A percentile compares a stretch with the other conserved stretches of the same genome.
Conservation (phyloP, 2,888 invertebrate species). For the Erebia ligea region DNA sequence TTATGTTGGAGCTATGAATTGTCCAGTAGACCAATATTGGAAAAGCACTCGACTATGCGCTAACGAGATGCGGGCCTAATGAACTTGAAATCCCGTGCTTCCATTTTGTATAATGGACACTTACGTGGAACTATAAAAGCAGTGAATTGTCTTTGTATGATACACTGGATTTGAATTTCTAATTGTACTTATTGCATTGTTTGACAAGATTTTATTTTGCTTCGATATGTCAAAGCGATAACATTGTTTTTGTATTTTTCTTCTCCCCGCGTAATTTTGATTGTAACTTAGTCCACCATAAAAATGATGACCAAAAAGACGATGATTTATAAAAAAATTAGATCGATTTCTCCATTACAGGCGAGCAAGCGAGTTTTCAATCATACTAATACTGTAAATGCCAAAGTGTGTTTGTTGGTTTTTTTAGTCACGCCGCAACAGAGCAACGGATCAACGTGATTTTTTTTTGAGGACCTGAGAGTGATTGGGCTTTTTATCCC, state of each 20-base stretch:
- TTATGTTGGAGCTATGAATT: constrained; percentile 51
- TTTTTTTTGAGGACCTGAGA: too few relatives aligned
- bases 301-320: too few relatives aligned
- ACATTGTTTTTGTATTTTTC: background rate
- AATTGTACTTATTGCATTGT: constrained; percentile 13
- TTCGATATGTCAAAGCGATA: background rate
- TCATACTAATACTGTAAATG: too few relatives aligned
- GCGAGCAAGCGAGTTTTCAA: too few relatives aligned
- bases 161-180: constrained; percentile 23
- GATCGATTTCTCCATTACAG: too few relatives aligned
- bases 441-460: too few relatives aligned
- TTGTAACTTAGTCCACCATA: too few relatives aligned
- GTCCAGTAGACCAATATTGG: constrained; percentile 76
- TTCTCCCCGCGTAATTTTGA: background rate
- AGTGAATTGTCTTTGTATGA: constrained; percentile 7
- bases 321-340: too few relatives aligned
- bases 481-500: too few relatives aligned
- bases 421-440: too few relatives aligned
- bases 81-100: constrained; percentile 79
- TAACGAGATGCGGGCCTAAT: constrained; percentile 79
- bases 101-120: constrained; percentile 77
- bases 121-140: constrained; percentile 58
- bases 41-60: constrained; percentile 73
- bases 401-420: too few relatives aligned
- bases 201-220: background rate